These are phyloP conservation scores for Myiopsitta monachus DNA, from an alignment of 2,113 vertebrate species.

Conservation along the genomic window DNA sequence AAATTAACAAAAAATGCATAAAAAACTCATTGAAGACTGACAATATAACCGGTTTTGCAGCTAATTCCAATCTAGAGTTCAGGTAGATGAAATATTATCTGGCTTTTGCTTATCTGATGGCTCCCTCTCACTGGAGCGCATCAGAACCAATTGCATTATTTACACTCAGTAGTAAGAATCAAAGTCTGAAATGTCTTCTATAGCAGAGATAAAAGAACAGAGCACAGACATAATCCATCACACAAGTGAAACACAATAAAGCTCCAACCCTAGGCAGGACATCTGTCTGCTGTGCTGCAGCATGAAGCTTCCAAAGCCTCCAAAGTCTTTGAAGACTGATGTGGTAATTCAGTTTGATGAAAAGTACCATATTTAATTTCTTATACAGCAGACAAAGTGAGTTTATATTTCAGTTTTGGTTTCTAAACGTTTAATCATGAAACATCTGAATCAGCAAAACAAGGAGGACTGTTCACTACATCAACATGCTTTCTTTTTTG, in stretches of 20 bases:
- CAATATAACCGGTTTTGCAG: neutral
- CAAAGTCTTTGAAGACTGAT: slow-evolving; percentile 37
- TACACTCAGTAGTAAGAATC: slow-evolving; percentile 11
- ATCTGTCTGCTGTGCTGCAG: slow-evolving; percentile 31
- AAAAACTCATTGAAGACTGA: neutral
- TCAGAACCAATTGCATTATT: slow-evolving; percentile 39
- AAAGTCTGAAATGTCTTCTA: neutral
- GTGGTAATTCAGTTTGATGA: slow-evolving; percentile 12
- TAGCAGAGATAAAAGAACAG: slow-evolving; percentile 40
- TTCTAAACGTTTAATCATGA: slow-evolving; percentile 16
- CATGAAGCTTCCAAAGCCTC: neutral
- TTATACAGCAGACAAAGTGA: neutral
- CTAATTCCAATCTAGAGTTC: neutral
- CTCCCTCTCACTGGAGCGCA: neutral
- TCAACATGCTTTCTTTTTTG: neutral
- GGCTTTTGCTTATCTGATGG: neutral
- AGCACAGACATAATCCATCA: slow-evolving; percentile 27
- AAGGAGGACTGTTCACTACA: neutral
- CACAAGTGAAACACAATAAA: slow-evolving; percentile 39
- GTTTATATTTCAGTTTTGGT: slow-evolving; percentile 40
- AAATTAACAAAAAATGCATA: neutral
- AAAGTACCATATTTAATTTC: slow-evolving; percentile 17
- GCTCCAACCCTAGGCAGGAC: neutral
- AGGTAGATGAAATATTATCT: neutral
- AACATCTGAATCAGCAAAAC: slow-evolving; percentile 43